Evolutionary conservation across 2,888 invertebrate species (phyloP).

Genomic region (Aporophyla nigra): DNA sequence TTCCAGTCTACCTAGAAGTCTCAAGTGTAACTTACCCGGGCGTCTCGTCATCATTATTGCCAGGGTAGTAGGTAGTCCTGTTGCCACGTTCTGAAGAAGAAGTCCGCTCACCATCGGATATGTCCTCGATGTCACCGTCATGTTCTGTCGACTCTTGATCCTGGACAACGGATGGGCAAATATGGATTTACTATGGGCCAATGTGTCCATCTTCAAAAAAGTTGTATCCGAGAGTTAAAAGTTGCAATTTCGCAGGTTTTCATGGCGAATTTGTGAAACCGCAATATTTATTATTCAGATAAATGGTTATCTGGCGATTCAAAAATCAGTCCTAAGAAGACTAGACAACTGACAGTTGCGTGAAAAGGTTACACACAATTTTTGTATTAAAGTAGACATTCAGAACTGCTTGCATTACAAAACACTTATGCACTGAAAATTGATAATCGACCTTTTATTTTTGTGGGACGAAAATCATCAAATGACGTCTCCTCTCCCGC

Average conservation of each 20-base stretch:
- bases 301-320: neutral
- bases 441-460: no score
- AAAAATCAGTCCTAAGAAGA: neutral
- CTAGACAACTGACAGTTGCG: neutral
- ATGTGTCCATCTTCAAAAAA: neutral
- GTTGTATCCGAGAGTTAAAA: neutral
- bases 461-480: no score
- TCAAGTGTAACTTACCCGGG: constrained; percentile 80
- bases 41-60: constrained; percentile 91
- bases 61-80: constrained; percentile 93
- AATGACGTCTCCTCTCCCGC: no score
- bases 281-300: no score
- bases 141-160: constrained; percentile 95
- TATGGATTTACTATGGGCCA: neutral
- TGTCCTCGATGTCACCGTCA: constrained; percentile 96
- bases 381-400: constrained; percentile 6
- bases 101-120: constrained; percentile 95
- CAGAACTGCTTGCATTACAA: neutral
- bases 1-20: no score
- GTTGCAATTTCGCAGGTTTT: neutral
- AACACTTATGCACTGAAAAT: neutral
- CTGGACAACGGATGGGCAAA: constrained; percentile 70
- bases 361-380: neutral
- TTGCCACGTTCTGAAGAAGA: constrained; percentile 93
- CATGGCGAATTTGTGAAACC: neutral